These are phyloP conservation scores for Theonella swinhoei DNA, from an alignment of 37 sponge, comb jelly and placozoan genomes.

Conservation along the genomic window DNA sequence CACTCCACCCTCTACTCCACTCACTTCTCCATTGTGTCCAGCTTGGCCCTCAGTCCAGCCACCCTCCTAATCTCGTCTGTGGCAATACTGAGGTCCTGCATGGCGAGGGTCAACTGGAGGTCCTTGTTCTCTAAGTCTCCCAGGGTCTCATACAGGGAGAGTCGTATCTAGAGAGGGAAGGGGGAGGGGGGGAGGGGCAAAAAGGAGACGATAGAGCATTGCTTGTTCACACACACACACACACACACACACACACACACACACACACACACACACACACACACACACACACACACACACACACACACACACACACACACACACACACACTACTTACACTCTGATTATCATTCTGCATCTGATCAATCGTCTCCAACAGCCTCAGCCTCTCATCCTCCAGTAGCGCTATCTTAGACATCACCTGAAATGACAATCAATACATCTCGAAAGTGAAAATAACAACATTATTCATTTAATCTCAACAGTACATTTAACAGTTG, in stretches of 20 bases:
- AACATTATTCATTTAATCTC: too few relatives aligned
- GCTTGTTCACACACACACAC: background rate
- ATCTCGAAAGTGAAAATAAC: too few relatives aligned
- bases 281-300: too few relatives aligned
- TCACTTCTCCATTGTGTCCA: constrained; percentile 46
- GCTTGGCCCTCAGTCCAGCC: constrained; percentile 29
- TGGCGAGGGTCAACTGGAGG: constrained; percentile 57
- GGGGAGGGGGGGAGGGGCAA: background rate
- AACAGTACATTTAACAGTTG: too few relatives aligned
- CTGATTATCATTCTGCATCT: constrained; percentile 24
- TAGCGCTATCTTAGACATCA: constrained; percentile 55
- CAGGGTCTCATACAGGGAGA: constrained; percentile 47
- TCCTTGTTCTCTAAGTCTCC: constrained; percentile 61
- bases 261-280: background rate
- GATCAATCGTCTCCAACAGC: constrained; percentile 42
- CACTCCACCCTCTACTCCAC: background rate
- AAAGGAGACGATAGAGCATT: background rate
- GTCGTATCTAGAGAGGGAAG: constrained; percentile 22
- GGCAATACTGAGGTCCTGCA: constrained; percentile 65
- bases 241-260: background rate
- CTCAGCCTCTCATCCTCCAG: constrained; percentile 49
- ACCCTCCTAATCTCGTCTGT: constrained; percentile 66
- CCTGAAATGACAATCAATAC: background rate
- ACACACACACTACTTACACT: background rate
- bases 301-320: too few relatives aligned